These are phyloP conservation scores for Ceratina australensis DNA, from an alignment of 1,140 invertebrate genomes.

Conservation along the genomic window DNA sequence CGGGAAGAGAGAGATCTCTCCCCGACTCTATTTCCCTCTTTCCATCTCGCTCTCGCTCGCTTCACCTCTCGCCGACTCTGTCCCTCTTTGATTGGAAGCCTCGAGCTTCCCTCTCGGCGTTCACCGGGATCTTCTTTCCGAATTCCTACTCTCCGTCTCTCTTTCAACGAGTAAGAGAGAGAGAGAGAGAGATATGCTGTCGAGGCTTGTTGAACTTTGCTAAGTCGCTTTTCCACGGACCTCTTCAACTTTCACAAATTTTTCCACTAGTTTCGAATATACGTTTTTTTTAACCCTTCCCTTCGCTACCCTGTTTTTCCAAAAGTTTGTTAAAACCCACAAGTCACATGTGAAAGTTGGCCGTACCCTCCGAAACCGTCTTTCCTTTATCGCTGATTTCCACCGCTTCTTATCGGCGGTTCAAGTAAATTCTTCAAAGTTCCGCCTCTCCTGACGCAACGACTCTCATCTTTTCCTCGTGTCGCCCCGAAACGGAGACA, in stretches of 20 bases:
- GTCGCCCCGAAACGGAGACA: neutral
- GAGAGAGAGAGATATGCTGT: neutral
- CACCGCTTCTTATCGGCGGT: neutral
- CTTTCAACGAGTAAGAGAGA: neutral
- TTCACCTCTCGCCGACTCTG: constrained; percentile 12
- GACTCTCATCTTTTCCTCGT: neutral
- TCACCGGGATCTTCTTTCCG: constrained; percentile 37
- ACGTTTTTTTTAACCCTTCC: neutral
- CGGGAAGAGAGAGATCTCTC: constrained; percentile 41
- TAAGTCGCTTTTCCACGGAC: constrained; percentile 22
- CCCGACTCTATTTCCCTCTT: constrained; percentile 24
- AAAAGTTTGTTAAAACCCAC: neutral
- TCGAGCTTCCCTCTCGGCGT: neutral
- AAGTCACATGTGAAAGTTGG: neutral
- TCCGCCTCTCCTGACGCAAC: neutral
- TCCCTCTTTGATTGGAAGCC: neutral
- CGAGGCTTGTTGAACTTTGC: constrained; percentile 39
- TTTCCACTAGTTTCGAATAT: neutral
- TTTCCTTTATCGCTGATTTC: neutral
- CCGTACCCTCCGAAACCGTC: neutral
- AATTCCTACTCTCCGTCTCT: constrained; percentile 33
- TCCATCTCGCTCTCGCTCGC: neutral
- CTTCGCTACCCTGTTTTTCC: neutral
- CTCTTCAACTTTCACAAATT: constrained; percentile 29
- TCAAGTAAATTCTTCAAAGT: constrained; percentile 21